Evolutionary conservation across 2,888 invertebrate genomes (phyloP).

Genomic region (Salticus scenicus): DNA sequence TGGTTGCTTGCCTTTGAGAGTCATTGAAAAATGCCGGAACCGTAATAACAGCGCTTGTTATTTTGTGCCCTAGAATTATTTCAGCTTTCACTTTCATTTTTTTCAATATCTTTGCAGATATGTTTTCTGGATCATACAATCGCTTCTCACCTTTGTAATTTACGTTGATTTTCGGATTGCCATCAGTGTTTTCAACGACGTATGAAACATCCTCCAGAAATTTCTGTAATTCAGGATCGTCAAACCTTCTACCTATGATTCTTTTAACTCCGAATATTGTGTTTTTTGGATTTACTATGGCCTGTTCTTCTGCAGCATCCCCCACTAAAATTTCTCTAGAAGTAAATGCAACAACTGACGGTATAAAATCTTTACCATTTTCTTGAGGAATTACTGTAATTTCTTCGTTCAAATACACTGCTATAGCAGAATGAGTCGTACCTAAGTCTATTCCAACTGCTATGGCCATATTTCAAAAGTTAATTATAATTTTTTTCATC

Average conservation of each 20-base stretch:
- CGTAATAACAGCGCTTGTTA: slow-evolving; percentile 92
- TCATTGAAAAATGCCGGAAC: slow-evolving; percentile 99
- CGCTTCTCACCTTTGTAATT: slow-evolving; percentile 76
- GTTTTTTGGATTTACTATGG: slow-evolving; percentile 97
- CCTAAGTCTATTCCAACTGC: slow-evolving; percentile 99
- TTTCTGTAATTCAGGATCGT: slow-evolving; percentile 96
- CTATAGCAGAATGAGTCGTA: slow-evolving; percentile 99
- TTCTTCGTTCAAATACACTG: slow-evolving; percentile 98
- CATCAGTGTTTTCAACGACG: not conserved
- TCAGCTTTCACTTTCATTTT: slow-evolving; percentile 98
- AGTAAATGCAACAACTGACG: slow-evolving; percentile 96
- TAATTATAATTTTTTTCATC: no score
- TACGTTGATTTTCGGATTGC: not conserved
- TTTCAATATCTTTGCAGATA: slow-evolving; percentile 94
- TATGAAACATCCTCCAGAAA: slow-evolving; percentile 83
- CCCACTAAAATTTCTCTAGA: slow-evolving; percentile 93
- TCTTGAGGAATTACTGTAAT: slow-evolving; percentile 97
- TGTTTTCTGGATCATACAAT: slow-evolving; percentile 97
- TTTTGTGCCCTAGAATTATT: slow-evolving; percentile 52
- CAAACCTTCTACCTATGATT: slow-evolving; percentile 91
- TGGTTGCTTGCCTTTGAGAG: slow-evolving; percentile 97
- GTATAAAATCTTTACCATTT: slow-evolving; percentile 97
- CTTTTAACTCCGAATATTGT: slow-evolving; percentile 99
- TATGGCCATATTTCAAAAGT: not conserved
- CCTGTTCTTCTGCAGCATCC: slow-evolving; percentile 98